Percentiles rank a stretch among this genome's conserved stretches.
Evolutionary conservation across 2,113 vertebrate species (phyloP).

Genomic region (Microcebus griseorufus): DNA sequence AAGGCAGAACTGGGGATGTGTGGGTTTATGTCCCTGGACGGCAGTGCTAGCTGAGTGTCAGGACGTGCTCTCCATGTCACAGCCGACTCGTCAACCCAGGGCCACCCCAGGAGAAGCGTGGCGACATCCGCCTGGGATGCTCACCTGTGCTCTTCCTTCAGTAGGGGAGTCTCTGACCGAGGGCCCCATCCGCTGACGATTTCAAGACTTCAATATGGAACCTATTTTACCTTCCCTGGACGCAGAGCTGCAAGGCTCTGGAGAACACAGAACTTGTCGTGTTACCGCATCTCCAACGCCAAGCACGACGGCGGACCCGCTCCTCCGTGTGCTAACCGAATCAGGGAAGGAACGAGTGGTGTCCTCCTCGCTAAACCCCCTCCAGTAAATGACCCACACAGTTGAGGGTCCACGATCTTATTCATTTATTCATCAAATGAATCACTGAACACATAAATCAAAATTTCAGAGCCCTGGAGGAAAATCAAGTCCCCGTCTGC

Average conservation of each 20-base stretch:
- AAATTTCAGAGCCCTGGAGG: background rate
- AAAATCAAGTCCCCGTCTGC: background rate
- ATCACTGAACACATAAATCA: background rate
- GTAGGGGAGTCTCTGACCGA: rapidly evolving
- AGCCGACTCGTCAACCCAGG: background rate
- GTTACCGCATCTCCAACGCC: too few species aligned
- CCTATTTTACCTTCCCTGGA: background rate
- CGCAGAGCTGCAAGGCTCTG: rapidly evolving
- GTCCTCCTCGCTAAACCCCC: rapidly evolving
- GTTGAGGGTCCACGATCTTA: too few species aligned
- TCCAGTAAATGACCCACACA: rapidly evolving
- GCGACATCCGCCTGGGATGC: rapidly evolving
- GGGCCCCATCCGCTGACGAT: background rate
- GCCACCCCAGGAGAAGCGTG: background rate
- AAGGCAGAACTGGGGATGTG: background rate
- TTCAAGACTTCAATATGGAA: rapidly evolving
- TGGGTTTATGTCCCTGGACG: too few species aligned
- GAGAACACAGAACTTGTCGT: background rate
- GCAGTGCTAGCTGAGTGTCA: too few species aligned
- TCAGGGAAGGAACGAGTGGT: rapidly evolving
- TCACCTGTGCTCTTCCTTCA: too few species aligned
- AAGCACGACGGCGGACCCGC: rapidly evolving
- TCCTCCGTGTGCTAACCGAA: rapidly evolving
- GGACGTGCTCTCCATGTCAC: rapidly evolving
- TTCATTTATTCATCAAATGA: background rate